Evolutionary conservation across 2,888 invertebrate genomes (phyloP), one percentile per base, ranked within the genome.

Genomic region (Pammene aurita): DNA sequence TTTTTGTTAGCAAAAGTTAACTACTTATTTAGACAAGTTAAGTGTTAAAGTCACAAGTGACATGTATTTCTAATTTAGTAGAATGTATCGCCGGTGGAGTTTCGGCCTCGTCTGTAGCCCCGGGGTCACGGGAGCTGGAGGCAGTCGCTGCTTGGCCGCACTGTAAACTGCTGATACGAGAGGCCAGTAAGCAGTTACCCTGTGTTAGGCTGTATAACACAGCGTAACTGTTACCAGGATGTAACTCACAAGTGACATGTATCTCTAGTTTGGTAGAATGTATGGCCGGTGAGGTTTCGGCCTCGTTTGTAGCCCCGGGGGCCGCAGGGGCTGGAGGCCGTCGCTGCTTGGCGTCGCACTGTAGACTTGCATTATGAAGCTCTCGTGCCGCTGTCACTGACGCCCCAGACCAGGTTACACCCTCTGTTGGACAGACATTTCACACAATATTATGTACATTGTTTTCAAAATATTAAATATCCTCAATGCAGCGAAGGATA

Each of bases 361-460:
- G 94, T 71, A 98, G 95, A 65, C 97, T 95, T 54, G 97, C 97
- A 88, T 97, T 97, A 92, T 98, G 97, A 81, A 97, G 95, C 72
- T 96, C 96, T 50, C 97, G 94, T 72, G 96, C 95, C 56, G 97
- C 96, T 71, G 87, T 95, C 93, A 85, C 96, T 93, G 80, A 96
- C 87, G 83, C 95, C 92, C 74, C 96, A 93, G 91, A 90, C 64
- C 81, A 84, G 0, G 86, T 81, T 48, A 87, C 86, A 11, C 90
- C 91, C 50, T 90, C 92, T 90, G 72, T 7, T n/a, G 16, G n/a
- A 62, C 6, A 44, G 10, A 48, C 14, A 18, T 0, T 26, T 26
- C 7, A 6, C 11, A n/a, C 41, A 42, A 54, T 35, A 13, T 26
- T 13, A 18, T n/a, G 7, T 7, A 6, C 10, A 18, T 50, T 50